phyloP scores from a whole-genome alignment of 2,797 vertebrate genomes.

The Enteromius mattozi region DNA sequence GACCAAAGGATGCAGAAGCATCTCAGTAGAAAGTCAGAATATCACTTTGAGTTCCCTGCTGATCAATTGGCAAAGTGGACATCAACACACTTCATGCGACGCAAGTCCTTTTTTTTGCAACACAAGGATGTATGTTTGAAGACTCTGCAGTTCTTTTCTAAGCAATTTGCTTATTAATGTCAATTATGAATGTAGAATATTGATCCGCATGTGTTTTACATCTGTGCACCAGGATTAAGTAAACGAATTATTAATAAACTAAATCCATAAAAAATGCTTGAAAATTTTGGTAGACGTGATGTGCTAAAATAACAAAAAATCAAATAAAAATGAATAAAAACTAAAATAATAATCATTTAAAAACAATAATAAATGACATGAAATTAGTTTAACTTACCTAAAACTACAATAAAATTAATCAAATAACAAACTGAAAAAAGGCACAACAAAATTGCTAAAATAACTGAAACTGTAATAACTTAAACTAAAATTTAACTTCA shows the following conservation, averaged over 20 bases:
- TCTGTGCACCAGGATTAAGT: too few species aligned
- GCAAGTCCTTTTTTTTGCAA: not conserved
- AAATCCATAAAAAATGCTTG: too few species aligned
- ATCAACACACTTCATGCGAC: not conserved
- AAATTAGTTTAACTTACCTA: not conserved
- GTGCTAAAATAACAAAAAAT: not conserved
- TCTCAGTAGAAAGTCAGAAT: conserved; percentile 28
- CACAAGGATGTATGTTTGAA: not conserved
- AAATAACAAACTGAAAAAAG: not conserved
- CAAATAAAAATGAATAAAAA: not conserved
- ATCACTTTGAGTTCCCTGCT: conserved; percentile 54
- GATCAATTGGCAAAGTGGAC: conserved; percentile 55
- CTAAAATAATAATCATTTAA: not conserved
- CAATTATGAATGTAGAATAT: not conserved
- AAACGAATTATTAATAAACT: not conserved
- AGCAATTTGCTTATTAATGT: not conserved
- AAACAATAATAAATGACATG: not conserved
- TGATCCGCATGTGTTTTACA: not conserved
- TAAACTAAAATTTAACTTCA: too few species aligned
- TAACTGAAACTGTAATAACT: not conserved
- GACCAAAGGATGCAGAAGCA: conserved; percentile 54
- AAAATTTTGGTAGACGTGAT: not conserved
- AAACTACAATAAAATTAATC: not conserved
- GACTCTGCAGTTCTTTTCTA: not conserved
- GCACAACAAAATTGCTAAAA: not conserved